phyloP scores from a whole-genome alignment of 2,113 vertebrate genomes.

The Taxidea taxus region DNA sequence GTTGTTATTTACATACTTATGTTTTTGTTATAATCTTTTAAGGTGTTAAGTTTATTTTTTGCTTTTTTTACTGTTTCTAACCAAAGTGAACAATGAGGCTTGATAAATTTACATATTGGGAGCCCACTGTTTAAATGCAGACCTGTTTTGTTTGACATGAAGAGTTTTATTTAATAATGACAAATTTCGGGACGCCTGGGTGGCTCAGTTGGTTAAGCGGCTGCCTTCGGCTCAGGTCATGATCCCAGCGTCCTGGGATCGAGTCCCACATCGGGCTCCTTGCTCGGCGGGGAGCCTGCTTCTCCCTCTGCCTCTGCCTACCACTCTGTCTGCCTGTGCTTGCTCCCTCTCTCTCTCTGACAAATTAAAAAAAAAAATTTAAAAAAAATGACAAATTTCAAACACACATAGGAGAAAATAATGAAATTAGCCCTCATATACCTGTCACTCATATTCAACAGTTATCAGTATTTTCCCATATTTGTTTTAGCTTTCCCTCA shows the following conservation, averaged over 20 bases:
- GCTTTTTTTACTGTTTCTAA: neutral
- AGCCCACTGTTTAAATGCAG: neutral
- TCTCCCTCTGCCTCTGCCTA: too few species aligned
- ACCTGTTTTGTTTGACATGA: neutral
- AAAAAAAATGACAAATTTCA: conserved; percentile 7
- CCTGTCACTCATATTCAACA: neutral
- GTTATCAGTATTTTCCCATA: neutral
- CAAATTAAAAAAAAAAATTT: too few species aligned
- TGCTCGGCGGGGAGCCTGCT: too few species aligned
- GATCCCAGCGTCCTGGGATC: too few species aligned
- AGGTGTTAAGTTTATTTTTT: neutral
- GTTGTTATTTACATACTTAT: neutral
- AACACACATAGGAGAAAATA: neutral
- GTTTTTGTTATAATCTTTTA: neutral
- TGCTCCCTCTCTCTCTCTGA: too few species aligned
- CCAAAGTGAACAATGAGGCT: neutral
- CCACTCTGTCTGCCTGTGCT: too few species aligned
- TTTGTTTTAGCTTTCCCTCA: neutral
- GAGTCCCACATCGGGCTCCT: too few species aligned
- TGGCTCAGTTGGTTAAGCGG: too few species aligned
- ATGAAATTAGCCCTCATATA: neutral
- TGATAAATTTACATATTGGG: neutral
- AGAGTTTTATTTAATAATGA: conserved; percentile 7
- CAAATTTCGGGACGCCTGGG: too few species aligned
- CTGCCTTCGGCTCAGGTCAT: too few species aligned